These are phyloP conservation scores for Brenthis ino DNA, from an alignment of 2,888 invertebrate genomes.

Conservation along the genomic window DNA sequence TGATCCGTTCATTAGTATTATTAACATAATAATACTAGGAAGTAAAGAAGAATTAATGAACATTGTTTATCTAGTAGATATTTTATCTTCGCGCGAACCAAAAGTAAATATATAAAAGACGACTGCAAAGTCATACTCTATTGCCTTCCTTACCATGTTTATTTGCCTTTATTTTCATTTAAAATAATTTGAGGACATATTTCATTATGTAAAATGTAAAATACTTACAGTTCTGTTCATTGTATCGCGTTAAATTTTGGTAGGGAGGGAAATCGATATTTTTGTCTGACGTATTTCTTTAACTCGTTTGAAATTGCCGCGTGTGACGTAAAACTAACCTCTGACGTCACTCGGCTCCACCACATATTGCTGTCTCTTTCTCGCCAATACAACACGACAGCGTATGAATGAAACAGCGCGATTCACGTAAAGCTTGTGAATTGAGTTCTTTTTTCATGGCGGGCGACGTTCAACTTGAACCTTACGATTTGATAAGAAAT, in stretches of 20 bases:
- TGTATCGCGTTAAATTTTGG: constrained; percentile 31
- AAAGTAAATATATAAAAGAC: too few species aligned
- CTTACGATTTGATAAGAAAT: constrained; percentile 63
- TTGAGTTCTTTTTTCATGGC: constrained; percentile 68
- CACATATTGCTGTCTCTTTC: constrained; percentile 52
- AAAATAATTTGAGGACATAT: background rate
- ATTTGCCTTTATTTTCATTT: background rate
- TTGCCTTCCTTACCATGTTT: background rate
- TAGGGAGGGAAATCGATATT: constrained; percentile 61
- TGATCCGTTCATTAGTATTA: too few species aligned
- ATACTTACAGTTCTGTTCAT: constrained; percentile 5
- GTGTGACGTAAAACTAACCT: constrained; percentile 69
- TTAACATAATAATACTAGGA: too few species aligned
- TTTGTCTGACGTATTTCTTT: constrained; percentile 65
- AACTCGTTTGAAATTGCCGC: constrained; percentile 78
- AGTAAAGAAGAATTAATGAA: too few species aligned
- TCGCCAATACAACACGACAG: constrained; percentile 55
- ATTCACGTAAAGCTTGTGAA: constrained; percentile 74
- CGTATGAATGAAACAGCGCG: constrained; percentile 56
- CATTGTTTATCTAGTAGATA: too few species aligned
- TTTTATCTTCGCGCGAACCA: too few species aligned
- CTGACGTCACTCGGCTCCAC: constrained; percentile 66
- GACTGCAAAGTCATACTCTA: too few species aligned
- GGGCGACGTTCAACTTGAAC: constrained; percentile 63
- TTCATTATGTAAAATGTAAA: background rate